Evolutionary conservation across 2,113 vertebrate species (phyloP).

Genomic region (Microcebus ravelobensis): DNA sequence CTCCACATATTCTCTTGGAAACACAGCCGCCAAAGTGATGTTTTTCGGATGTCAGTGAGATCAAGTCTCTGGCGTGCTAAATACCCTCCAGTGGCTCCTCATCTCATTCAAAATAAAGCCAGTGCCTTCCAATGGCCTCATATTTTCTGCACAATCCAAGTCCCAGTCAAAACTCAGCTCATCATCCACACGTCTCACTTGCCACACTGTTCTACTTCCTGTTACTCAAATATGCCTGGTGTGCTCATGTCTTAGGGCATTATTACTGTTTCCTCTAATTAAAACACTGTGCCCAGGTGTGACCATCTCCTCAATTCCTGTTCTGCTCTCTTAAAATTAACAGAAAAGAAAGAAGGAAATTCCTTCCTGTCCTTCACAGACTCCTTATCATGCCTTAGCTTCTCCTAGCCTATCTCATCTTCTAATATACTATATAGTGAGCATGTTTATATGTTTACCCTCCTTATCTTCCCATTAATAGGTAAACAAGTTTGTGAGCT

Average conservation of each 20-base stretch:
- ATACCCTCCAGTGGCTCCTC: neutral
- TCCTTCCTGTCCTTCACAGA: no score
- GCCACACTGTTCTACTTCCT: rapidly evolving
- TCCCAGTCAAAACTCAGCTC: neutral
- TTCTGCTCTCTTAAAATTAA: neutral
- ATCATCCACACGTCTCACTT: neutral
- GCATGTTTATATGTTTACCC: neutral
- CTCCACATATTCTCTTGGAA: neutral
- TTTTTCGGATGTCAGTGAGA: neutral
- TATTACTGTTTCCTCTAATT: neutral
- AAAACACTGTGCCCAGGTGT: neutral
- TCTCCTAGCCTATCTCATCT: neutral
- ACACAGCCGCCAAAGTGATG: neutral
- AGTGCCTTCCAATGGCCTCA: neutral
- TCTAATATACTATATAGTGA: neutral
- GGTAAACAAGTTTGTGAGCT: neutral
- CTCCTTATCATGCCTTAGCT: neutral
- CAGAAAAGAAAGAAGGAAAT: neutral
- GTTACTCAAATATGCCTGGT: neutral
- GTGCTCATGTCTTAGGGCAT: rapidly evolving
- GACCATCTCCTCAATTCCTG: neutral
- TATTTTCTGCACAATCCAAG: neutral
- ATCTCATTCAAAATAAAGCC: neutral
- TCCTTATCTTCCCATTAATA: neutral
- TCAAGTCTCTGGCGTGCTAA: neutral